phyloP scores from a whole-genome alignment of 2,888 invertebrate species.

The Pollenia angustigena region DNA sequence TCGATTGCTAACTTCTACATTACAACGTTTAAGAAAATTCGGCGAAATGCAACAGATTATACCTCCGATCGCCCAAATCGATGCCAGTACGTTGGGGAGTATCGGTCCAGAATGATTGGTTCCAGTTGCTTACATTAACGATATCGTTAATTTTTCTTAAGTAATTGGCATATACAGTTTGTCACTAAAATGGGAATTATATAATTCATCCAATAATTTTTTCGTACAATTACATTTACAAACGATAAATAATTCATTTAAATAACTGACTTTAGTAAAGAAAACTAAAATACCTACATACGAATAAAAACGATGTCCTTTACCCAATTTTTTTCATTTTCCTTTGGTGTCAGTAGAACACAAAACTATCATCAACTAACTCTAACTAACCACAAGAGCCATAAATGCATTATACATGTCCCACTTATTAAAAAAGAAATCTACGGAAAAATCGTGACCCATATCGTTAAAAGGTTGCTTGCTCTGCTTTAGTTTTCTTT shows the following conservation, averaged over 20 bases:
- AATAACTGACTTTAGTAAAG: slow-evolving; percentile 3
- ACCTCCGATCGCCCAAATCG: no score
- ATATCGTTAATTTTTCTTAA: no score
- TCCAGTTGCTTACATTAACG: no score
- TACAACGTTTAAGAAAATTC: no score
- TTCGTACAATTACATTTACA: no score
- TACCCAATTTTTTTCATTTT: slow-evolving; percentile 21
- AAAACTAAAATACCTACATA: background rate
- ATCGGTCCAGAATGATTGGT: no score
- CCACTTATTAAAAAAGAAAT: slow-evolving; percentile 43
- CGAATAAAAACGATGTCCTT: slow-evolving; percentile 4
- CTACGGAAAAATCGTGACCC: slow-evolving; percentile 62
- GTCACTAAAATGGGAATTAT: no score
- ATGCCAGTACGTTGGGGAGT: no score
- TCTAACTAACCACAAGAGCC: background rate
- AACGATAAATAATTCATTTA: background rate
- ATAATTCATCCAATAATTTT: no score
- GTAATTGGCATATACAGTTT: no score
- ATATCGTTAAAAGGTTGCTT: slow-evolving; percentile 59
- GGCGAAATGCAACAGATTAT: no score
- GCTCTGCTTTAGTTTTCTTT: slow-evolving; percentile 46
- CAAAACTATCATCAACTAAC: slow-evolving; percentile 14
- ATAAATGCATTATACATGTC: slow-evolving; percentile 57
- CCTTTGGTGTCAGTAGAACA: slow-evolving; percentile 15
- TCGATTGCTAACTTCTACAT: no score